Base-by-base conservation (phyloP, 2,113 vertebrate species). In the Apodemus speciosus region DNA sequence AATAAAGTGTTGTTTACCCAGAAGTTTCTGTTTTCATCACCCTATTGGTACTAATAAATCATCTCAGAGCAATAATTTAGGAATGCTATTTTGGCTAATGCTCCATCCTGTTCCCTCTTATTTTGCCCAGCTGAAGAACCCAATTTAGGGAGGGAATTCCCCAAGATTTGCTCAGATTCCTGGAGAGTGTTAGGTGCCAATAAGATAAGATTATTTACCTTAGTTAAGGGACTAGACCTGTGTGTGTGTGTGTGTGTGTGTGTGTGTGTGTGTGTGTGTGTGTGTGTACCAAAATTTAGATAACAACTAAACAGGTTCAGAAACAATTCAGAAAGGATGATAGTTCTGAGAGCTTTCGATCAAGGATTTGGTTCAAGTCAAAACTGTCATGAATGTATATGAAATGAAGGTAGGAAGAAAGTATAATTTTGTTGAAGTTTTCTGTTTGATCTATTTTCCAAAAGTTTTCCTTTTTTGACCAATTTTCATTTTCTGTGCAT, bases 111-210 rank as follows among this genome's bases (percentile, higher is more conserved):
- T 89, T 53, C 6, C 18, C n/a, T 51, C 71, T 77, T 27, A 35
- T 10, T 13, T 25, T 85, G 23, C 9, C 46, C 43, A 53, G 8
- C 43, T 25, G n/a, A 91, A 71, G 89, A 92, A 90, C 38, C 8
- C 25, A 11, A 20, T 89, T n/a, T 90, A 43, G 9, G 14, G 35
- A 83, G 56, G 30, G 32, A 72, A 56, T 77, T 43, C 40, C 76
- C 89, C n/a, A 64, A 92, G 83, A 83, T 66, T 95, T 84, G 85
- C 30, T 95, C 21, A 89, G 56, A 83, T 95, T 60, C 40, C 66
- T n/a, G 51, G 64, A 23, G 8, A 80, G 11, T 90, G 58, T 94
- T 79, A 69, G 91, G 43, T 90, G 51, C 51, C 68, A 86, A 1
- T 77, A 49, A 85, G 51, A 60, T 79, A 83, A 68, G 18, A 35